Evolutionary conservation across 1,140 invertebrate species (phyloP).

Genomic region (Papilio dardanus): DNA sequence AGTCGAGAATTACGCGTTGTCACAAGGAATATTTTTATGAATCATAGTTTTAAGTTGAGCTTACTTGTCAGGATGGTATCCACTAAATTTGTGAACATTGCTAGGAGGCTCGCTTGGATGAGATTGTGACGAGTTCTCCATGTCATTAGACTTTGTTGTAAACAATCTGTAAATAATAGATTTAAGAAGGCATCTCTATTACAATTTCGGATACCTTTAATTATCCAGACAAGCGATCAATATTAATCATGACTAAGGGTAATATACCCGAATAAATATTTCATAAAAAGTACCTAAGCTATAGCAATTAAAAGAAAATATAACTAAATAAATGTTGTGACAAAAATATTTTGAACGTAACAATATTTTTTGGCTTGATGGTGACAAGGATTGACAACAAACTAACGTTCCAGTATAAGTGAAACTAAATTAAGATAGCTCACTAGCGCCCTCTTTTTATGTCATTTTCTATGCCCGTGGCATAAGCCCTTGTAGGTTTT

Average conservation of each 20-base stretch:
- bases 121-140: constrained; percentile 44
- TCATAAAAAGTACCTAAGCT: not conserved
- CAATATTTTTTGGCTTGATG: too few relatives aligned
- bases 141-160: constrained; percentile 30
- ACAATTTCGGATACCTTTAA: not conserved
- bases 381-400: not conserved
- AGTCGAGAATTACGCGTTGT: not conserved
- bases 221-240: not conserved
- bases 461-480: too few relatives aligned
- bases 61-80: constrained; percentile 65
- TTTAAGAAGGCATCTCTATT: not conserved
- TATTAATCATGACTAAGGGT: not conserved
- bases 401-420: not conserved
- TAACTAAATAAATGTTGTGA: not conserved
- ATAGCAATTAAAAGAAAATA: not conserved
- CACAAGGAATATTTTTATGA: not conserved
- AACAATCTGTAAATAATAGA: not conserved
- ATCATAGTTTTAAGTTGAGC: not conserved
- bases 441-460: too few relatives aligned
- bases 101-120: constrained; percentile 61
- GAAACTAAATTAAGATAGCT: not conserved
- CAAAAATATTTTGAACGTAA: not conserved
- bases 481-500: too few relatives aligned
- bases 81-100: constrained; percentile 63
- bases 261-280: not conserved